phyloP scores from a whole-genome alignment of 2,113 vertebrate genomes.

The Oryzias melastigma region DNA sequence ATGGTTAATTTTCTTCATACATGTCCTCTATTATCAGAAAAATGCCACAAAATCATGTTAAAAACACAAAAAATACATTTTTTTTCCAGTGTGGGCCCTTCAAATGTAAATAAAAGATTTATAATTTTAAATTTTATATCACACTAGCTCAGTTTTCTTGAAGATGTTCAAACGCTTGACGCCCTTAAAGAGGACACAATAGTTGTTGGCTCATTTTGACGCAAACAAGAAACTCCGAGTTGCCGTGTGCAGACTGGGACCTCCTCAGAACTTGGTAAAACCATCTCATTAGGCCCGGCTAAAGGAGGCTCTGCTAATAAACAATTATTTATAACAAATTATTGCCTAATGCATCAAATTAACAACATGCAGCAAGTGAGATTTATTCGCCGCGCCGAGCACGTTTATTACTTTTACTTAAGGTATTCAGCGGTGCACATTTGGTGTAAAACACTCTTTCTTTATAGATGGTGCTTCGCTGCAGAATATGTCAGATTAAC shows the following conservation, averaged over 20 bases:
- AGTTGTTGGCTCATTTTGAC: too few relatives aligned
- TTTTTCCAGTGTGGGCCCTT: too few relatives aligned
- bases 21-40: too few relatives aligned
- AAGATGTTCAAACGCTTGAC: too few relatives aligned
- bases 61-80: too few relatives aligned
- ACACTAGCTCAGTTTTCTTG: too few relatives aligned
- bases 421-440: conserved; percentile 92
- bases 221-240: conserved; percentile 22
- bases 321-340: conserved; percentile 99
- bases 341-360: conserved; percentile 99
- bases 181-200: too few relatives aligned
- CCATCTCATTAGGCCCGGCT: conserved; percentile 82
- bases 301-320: conserved; percentile 92
- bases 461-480: conserved; percentile 96
- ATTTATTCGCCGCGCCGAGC: conserved; percentile 90
- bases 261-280: conserved; percentile 68
- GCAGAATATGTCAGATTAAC: conserved; percentile 97
- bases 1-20: too few relatives aligned
- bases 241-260: conserved; percentile 67
- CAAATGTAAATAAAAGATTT: too few relatives aligned
- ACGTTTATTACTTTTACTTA: conserved; percentile 99
- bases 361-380: conserved; percentile 97
- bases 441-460: conserved; percentile 94
- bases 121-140: too few relatives aligned
- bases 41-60: too few relatives aligned